These are phyloP conservation scores for Strix aluco DNA, from an alignment of 2,113 vertebrate genomes.

Conservation along the genomic window DNA sequence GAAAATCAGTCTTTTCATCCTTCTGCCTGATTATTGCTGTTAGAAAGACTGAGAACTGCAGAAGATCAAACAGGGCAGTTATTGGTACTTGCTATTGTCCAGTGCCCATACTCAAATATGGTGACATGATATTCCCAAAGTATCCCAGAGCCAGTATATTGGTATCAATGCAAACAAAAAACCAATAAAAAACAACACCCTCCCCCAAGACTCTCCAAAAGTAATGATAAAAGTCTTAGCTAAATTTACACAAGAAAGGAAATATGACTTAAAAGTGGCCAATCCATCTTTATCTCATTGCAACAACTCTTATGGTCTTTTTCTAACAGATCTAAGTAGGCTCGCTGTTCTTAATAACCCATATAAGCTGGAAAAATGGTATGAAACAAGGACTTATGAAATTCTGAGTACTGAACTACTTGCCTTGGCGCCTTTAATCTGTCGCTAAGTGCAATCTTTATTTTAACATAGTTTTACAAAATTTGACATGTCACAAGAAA, in stretches of 20 bases:
- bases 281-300: conserved; percentile 31
- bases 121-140: conserved; percentile 70
- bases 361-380: not conserved
- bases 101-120: conserved; percentile 61
- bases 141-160: conserved; percentile 13
- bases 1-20: conserved; percentile 99
- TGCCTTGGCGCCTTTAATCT: not conserved
- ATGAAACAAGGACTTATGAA: conserved; percentile 9
- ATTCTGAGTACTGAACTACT: conserved; percentile 16
- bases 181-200: not conserved
- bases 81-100: conserved; percentile 83
- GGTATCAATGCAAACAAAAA: conserved; percentile 45
- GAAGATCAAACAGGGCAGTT: conserved; percentile 86
- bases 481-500: not conserved
- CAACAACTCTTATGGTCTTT: conserved; percentile 12
- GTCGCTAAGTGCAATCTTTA: fast-evolving
- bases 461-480: not conserved
- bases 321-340: conserved; percentile 16
- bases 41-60: conserved; percentile 95
- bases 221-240: conserved; percentile 31
- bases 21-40: conserved; percentile 96
- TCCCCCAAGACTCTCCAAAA: not conserved
- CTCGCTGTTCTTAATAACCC: not conserved
- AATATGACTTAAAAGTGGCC: conserved; percentile 49
- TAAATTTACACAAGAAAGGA: conserved; percentile 63